Evolutionary conservation across 2,888 invertebrate species (phyloP), one percentile per base, ranked within the genome.

Genomic region (Cremastinae sp.): DNA sequence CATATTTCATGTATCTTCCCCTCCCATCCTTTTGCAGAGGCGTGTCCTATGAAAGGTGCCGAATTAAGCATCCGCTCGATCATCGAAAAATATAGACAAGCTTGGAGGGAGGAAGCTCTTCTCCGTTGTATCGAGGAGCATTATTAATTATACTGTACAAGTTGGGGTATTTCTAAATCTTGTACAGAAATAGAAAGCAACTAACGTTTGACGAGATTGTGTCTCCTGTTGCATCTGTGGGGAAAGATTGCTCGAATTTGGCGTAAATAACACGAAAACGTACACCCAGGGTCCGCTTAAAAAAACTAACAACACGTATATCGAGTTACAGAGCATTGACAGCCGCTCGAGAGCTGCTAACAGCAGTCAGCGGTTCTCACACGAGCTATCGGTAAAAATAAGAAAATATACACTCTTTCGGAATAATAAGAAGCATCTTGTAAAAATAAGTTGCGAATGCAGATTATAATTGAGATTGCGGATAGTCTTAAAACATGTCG

Each of bases 241-340:
- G 9, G 36, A 8, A 20, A 45, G 16, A 38, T 16, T 59, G 0
- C 54, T 7, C 34, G 61, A 68, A 14, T 47, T 74, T 62, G 74
- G 53, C 49, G 61, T 68, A 47, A 36, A 66, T 66, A 68, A 61
- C 54, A 47, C 61, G 45, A 41, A 41, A 41, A 22, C 18, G 18
- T 8, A 49, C 51, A 51, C 20, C 4, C 20, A 18, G 10, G 9
- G 7, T 8, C 5, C 20, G 8, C 8, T 12, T 43, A 28, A 47
- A 28, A 70, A 66, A 51, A 70, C 34, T 78, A 76, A 78, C 72
- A 73, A 53, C 53, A 68, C 72, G 72, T 80, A 76, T 75, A 72
- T 79, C 62, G 74, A 74, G 74, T 75, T 79, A 72, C 69, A 77
- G 58, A 38, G 61, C 45, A 74, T 75, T 70, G 59, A 68, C 62